Evolutionary conservation across 2,113 vertebrate genomes (phyloP).

Genomic region (Oostethus manadensis): DNA sequence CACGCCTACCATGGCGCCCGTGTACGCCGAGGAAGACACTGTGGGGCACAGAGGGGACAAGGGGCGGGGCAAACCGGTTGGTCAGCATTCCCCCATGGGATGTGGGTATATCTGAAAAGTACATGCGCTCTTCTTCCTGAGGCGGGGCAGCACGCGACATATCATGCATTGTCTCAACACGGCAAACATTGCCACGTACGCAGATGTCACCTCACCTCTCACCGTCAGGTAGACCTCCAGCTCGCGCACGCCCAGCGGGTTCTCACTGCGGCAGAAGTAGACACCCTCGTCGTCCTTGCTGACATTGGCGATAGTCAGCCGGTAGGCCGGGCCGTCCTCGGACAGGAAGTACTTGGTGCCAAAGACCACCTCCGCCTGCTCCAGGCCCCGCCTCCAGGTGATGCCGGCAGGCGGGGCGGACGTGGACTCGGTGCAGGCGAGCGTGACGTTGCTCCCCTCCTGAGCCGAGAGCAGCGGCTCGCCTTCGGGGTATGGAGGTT

Average conservation of each 20-base stretch:
- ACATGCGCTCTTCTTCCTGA: neutral
- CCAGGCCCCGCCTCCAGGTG: constrained; percentile 75
- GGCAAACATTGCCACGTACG: too few relatives aligned
- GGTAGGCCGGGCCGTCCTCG: constrained; percentile 54
- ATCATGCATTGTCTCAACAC: neutral
- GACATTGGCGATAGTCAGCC: constrained; percentile 81
- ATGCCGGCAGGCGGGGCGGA: constrained; percentile 74
- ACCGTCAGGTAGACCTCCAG: constrained; percentile 82
- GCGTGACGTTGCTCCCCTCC: constrained; percentile 65
- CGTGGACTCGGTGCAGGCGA: constrained; percentile 70
- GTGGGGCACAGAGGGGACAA: constrained; percentile 14
- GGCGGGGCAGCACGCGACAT: too few relatives aligned
- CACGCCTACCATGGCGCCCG: constrained; percentile 62
- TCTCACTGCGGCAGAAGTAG: constrained; percentile 86
- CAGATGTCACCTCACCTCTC: constrained; percentile 76
- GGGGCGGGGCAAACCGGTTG: constrained; percentile 40
- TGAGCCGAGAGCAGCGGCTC: constrained; percentile 77
- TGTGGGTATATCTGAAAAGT: neutral
- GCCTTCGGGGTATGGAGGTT: constrained; percentile 67
- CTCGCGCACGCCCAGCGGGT: constrained; percentile 68
- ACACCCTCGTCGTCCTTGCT: constrained; percentile 75
- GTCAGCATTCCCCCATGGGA: constrained; percentile 46
- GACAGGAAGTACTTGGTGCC: constrained; percentile 68
- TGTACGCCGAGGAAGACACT: constrained; percentile 48
- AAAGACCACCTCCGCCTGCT: constrained; percentile 52